phyloP scores from a whole-genome alignment of 2,888 invertebrate genomes.

The Aphelenchoides bicaudatus region DNA sequence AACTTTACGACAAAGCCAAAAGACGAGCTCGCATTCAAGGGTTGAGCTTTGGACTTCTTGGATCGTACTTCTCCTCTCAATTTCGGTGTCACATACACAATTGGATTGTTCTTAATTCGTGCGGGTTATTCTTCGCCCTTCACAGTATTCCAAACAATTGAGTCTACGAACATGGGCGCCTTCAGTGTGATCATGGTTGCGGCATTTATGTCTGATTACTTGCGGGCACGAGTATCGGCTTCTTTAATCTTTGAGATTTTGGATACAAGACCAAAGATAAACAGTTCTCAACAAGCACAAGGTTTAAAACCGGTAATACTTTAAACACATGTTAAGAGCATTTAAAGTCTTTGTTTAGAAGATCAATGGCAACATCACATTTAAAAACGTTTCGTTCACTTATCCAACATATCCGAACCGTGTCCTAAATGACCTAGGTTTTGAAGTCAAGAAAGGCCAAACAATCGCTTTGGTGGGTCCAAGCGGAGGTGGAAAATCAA shows the following conservation, averaged over 20 bases:
- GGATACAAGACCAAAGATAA: conserved; percentile 20
- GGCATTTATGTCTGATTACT: conserved; percentile 36
- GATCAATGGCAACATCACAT: conserved; percentile 40
- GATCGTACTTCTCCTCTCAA: not conserved
- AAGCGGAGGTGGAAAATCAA: conserved; percentile 61
- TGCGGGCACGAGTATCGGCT: conserved; percentile 23
- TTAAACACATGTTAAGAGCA: not conserved
- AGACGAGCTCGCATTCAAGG: conserved; percentile 22
- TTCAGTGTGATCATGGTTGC: conserved; percentile 24
- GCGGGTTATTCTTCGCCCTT: conserved; percentile 20
- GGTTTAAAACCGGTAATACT: conserved; percentile 20
- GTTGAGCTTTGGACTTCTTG: not conserved
- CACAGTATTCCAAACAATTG: conserved; percentile 31
- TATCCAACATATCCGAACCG: conserved; percentile 61
- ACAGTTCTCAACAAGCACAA: conserved; percentile 15
- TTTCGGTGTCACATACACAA: conserved; percentile 15
- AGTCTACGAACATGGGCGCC: conserved; percentile 37
- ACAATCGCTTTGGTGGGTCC: conserved; percentile 60
- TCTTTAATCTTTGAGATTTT: conserved; percentile 27
- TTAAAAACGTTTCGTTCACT: conserved; percentile 55
- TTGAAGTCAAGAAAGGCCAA: conserved; percentile 20
- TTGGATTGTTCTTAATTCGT: conserved; percentile 11
- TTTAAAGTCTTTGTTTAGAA: conserved; percentile 35
- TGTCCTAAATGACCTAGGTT: conserved; percentile 15
- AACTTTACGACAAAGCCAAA: conserved; percentile 29